Base-by-base conservation (phyloP, 1,140 invertebrate genomes). In the Magallana angulata region DNA sequence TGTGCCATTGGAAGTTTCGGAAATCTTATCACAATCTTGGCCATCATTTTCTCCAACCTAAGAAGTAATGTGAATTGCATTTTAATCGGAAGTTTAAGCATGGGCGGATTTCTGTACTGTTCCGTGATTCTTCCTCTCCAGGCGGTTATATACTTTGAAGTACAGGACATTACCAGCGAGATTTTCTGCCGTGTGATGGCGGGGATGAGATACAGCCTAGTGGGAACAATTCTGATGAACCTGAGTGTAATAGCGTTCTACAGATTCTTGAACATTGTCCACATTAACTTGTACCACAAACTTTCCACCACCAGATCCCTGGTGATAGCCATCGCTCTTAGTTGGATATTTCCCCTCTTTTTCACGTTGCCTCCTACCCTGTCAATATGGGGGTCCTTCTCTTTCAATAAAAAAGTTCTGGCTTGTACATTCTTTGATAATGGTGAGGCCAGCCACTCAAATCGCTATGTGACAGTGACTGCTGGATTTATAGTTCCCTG, bases 21-120 rank as follows among this genome's bases (percentile, higher is more conserved):
- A 82, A 93, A 93, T 85, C 88, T 91, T 12, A 89, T 93, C n/a
- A 93, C 93, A 7, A 91, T 93, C 5, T 86, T 93, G 9, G 93
- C 93, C n/a, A 93, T 93, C 57, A 36, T 92, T 30, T 92, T 91
- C 16, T 92, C 92, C 30, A 91, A 91, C 71, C 88, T 93, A 5
- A 86, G 91, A 16, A 91, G 86, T 83, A 92, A 92, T 68, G 89
- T 93, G n/a, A 93, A 93, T 90, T 92, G 93, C 71, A 91, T 93
- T 76, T 86, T 93, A 3, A 93, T 93, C 83, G 92, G 93, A 18
- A 92, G 92, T 87, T 90, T 92, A 71, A 93, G 93, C 85, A 84
- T 92, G 64, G 92, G 92, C n/a, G 91, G 91, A 87, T 91, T 91
- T 82, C 59, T 93, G 24, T 93, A 93, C 84, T 92, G 91, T 81